These are phyloP conservation scores for Nomada hirtipes DNA, from an alignment of 2,888 invertebrate genomes.

Conservation along the genomic window DNA sequence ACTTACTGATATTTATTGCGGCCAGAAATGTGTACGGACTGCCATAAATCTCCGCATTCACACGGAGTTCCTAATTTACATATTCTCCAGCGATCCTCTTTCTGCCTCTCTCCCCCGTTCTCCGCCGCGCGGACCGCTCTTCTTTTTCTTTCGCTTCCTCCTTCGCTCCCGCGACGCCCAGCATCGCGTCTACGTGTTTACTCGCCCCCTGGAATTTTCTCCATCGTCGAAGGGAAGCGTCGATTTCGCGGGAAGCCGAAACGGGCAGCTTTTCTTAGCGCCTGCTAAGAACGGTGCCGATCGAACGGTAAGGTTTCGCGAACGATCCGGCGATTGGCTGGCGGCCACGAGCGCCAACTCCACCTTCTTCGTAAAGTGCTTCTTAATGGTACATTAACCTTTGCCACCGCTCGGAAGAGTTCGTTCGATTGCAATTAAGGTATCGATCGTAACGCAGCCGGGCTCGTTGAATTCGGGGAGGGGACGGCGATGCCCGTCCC, in stretches of 20 bases:
- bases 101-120: conserved; percentile 47
- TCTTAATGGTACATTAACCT: conserved; percentile 68
- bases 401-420: conserved; percentile 56
- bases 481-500: neutral
- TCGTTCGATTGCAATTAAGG: conserved; percentile 66
- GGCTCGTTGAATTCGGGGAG: conserved; percentile 14
- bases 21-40: conserved; percentile 83
- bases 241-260: neutral
- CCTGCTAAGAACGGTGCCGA: neutral
- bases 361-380: conserved; percentile 42
- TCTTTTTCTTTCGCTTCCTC: conserved; percentile 42
- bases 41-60: conserved; percentile 84
- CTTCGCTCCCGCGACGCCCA: conserved; percentile 9
- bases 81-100: conserved; percentile 77
- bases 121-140: conserved; percentile 26
- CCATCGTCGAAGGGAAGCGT: neutral
- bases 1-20: conserved; percentile 85
- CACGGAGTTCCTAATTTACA: conserved; percentile 84
- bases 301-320: neutral
- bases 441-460: conserved; percentile 63
- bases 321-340: conserved; percentile 21
- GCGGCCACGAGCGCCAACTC: conserved; percentile 30
- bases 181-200: conserved; percentile 7
- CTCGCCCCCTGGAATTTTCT: conserved; percentile 43
- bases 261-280: conserved; percentile 1